Evolutionary conservation across 1,140 invertebrate species (phyloP).

Genomic region (Patella vulgata): DNA sequence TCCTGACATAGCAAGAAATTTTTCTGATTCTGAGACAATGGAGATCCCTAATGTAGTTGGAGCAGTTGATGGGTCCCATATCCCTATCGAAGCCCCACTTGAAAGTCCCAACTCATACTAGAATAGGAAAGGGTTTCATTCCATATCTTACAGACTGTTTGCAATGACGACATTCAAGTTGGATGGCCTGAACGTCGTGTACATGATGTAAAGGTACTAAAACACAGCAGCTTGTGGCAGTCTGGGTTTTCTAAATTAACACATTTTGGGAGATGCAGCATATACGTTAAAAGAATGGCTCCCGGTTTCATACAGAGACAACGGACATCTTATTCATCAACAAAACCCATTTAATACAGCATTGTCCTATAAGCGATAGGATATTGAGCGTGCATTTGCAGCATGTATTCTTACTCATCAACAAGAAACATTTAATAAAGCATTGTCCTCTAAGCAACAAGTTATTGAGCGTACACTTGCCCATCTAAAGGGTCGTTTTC

Average conservation of each 20-base stretch:
- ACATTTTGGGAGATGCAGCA: conserved; percentile 59
- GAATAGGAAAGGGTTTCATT: conserved; percentile 56
- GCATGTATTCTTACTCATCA: no score
- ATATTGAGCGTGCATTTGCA: no score
- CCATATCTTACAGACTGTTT: conserved; percentile 48
- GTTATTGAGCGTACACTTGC: no score
- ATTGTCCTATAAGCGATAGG: no score
- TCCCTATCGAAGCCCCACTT: conserved; percentile 36
- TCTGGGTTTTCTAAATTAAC: conserved; percentile 25
- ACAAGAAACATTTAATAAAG: no score
- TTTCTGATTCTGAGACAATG: neutral
- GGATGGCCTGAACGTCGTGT: conserved; percentile 48
- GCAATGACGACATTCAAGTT: conserved; percentile 38
- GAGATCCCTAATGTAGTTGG: conserved; percentile 34
- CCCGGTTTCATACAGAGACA: conserved; percentile 53
- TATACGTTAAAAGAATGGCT: conserved; percentile 54
- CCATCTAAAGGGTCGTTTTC: no score
- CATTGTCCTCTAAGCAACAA: no score
- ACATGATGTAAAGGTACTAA: conserved; percentile 49
- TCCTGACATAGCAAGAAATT: no score
- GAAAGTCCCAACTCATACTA: conserved; percentile 47
- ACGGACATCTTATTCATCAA: conserved; percentile 35
- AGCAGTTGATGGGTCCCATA: conserved; percentile 33
- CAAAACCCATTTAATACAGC: conserved; percentile 15
- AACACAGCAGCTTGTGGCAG: conserved; percentile 26